phyloP scores from a whole-genome alignment of 2,797 vertebrate species.

The Otolemur crassicaudatus region DNA sequence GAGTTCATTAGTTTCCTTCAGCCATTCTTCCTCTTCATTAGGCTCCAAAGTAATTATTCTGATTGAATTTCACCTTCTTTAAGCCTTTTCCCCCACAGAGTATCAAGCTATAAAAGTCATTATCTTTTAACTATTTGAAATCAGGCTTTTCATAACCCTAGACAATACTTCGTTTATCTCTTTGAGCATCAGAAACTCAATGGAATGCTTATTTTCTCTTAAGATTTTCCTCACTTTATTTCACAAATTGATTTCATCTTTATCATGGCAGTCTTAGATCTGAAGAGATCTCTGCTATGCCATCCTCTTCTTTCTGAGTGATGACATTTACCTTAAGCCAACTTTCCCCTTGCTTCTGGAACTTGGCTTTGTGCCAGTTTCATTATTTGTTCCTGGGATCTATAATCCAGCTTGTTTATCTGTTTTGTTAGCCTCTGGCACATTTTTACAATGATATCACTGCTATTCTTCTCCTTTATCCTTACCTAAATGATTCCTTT shows the following conservation, averaged over 20 bases:
- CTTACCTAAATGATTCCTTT: slow-evolving; percentile 5
- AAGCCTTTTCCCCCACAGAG: neutral
- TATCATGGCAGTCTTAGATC: neutral
- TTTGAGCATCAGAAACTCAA: neutral
- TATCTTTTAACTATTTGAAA: neutral
- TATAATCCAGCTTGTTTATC: slow-evolving; percentile 22
- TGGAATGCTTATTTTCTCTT: neutral
- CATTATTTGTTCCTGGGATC: neutral
- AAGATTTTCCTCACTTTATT: slow-evolving; percentile 8
- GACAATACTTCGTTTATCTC: neutral
- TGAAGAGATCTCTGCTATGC: neutral
- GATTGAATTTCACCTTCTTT: slow-evolving; percentile 25
- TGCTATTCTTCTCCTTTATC: slow-evolving; percentile 33
- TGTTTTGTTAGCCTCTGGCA: neutral
- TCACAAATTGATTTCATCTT: neutral
- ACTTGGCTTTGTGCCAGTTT: neutral
- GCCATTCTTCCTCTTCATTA: neutral
- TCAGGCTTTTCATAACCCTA: neutral
- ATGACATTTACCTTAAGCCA: neutral
- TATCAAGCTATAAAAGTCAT: neutral
- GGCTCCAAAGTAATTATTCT: neutral
- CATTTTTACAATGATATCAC: neutral
- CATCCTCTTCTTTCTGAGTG: neutral
- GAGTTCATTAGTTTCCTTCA: neutral
- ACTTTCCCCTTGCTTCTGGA: neutral